These are phyloP conservation scores for Oxyura jamaicensis DNA, from an alignment of 2,113 vertebrate species.

Conservation along the genomic window DNA sequence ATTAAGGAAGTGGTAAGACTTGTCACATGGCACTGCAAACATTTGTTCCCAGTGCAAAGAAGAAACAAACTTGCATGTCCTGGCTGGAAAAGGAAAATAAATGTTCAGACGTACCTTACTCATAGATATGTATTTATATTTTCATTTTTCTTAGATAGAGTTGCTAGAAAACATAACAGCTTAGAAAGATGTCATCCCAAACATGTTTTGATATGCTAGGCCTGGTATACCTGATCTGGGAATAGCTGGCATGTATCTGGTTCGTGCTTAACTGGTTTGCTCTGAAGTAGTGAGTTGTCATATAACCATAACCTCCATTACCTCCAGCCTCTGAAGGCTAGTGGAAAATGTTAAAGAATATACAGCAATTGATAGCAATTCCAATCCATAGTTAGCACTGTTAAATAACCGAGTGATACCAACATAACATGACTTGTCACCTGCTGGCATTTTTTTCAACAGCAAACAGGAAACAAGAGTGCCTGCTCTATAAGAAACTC, in stretches of 20 bases:
- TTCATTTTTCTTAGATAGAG: background rate
- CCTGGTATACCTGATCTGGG: background rate
- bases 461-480: background rate
- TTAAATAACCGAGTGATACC: background rate
- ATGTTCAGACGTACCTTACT: background rate
- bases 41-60: conserved; percentile 16
- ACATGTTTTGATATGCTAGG: background rate
- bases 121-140: background rate
- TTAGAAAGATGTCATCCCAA: background rate
- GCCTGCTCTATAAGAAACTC: background rate
- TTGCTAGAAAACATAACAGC: background rate
- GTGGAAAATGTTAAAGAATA: background rate
- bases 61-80: background rate
- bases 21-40: background rate
- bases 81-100: background rate
- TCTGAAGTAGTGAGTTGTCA: background rate
- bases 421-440: background rate
- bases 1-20: background rate
- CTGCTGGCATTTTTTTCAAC: background rate
- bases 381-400: background rate
- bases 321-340: background rate
- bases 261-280: background rate
- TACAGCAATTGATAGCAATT: background rate
- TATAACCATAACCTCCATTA: background rate
- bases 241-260: background rate